Conservation (phyloP, 1,140 invertebrate genomes). For the Zaprionus vittiger region DNA sequence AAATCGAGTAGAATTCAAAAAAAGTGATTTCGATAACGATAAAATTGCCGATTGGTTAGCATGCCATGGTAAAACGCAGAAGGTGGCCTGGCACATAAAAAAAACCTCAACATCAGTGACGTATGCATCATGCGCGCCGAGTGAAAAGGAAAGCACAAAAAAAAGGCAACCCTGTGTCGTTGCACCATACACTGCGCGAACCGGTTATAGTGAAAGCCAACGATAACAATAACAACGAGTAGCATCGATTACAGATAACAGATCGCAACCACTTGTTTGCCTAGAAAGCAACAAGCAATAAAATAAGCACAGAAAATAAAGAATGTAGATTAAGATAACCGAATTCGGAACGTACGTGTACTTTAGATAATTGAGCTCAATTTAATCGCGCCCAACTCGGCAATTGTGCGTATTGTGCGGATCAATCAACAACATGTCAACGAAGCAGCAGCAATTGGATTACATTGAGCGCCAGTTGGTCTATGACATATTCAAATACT, state of each 20-base stretch:
- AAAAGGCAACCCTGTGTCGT: neutral
- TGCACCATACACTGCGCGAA: neutral
- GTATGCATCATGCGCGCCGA: too few relatives aligned
- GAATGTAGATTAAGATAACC: neutral
- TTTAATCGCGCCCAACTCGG: neutral
- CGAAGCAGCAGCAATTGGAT: slow-evolving; percentile 61
- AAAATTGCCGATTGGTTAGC: neutral
- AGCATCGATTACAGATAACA: neutral
- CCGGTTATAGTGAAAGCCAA: neutral
- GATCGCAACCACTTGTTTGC: slow-evolving; percentile 2
- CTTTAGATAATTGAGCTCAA: slow-evolving; percentile 25
- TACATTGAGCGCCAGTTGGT: slow-evolving; percentile 70
- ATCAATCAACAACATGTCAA: slow-evolving; percentile 54
- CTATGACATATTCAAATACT: slow-evolving; percentile 65
- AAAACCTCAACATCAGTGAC: neutral
- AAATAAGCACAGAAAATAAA: neutral
- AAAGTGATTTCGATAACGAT: neutral
- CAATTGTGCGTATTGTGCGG: neutral
- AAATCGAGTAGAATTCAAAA: too few relatives aligned
- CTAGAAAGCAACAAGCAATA: neutral
- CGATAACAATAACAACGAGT: neutral
- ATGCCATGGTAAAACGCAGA: neutral
- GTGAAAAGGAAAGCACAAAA: neutral
- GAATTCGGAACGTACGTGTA: slow-evolving; percentile 4
- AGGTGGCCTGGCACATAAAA: neutral